These are phyloP conservation scores for Ceratoteleas bidentatus DNA, from an alignment of 1,140 invertebrate genomes.

Conservation along the genomic window DNA sequence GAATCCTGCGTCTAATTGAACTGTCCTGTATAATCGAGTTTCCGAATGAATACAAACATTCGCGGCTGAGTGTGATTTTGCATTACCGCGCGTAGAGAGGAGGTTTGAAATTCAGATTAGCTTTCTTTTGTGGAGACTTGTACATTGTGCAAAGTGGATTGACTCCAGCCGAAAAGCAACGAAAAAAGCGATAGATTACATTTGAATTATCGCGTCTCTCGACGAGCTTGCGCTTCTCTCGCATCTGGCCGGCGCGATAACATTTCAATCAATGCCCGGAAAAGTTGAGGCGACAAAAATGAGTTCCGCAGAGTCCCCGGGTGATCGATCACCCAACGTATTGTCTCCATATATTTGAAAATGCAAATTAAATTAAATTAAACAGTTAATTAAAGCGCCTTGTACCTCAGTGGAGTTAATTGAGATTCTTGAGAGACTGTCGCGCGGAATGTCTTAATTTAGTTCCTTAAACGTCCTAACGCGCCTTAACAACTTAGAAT, in stretches of 20 bases:
- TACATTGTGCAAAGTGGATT: slow-evolving; percentile 53
- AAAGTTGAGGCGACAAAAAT: slow-evolving; percentile 27
- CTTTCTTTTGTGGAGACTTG: slow-evolving; percentile 51
- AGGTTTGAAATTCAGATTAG: slow-evolving; percentile 65
- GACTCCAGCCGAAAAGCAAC: slow-evolving; percentile 12
- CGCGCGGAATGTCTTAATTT: slow-evolving; percentile 82
- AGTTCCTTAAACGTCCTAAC: slow-evolving; percentile 81
- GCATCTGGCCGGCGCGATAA: slow-evolving; percentile 1
- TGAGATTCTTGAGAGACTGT: slow-evolving; percentile 83
- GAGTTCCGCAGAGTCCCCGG: slow-evolving; percentile 21
- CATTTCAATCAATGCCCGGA: slow-evolving; percentile 11
- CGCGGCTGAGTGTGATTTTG: slow-evolving; percentile 44
- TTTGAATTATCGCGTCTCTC: slow-evolving; percentile 22
- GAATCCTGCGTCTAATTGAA: slow-evolving; percentile 40
- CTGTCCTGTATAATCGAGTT: slow-evolving; percentile 39
- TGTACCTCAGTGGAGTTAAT: slow-evolving; percentile 78
- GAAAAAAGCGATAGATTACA: slow-evolving; percentile 30
- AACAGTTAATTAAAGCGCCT: slow-evolving; percentile 81
- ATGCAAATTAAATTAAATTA: slow-evolving; percentile 81
- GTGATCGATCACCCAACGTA: slow-evolving; percentile 46
- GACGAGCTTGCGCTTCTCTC: slow-evolving; percentile 15
- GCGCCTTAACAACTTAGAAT: slow-evolving; percentile 82
- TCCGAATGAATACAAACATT: slow-evolving; percentile 55
- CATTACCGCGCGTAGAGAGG: slow-evolving; percentile 48
- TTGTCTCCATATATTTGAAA: slow-evolving; percentile 73